These are phyloP conservation scores for Scelioninae gen. 2 DNA, from an alignment of 2,888 invertebrate species.

Conservation along the genomic window DNA sequence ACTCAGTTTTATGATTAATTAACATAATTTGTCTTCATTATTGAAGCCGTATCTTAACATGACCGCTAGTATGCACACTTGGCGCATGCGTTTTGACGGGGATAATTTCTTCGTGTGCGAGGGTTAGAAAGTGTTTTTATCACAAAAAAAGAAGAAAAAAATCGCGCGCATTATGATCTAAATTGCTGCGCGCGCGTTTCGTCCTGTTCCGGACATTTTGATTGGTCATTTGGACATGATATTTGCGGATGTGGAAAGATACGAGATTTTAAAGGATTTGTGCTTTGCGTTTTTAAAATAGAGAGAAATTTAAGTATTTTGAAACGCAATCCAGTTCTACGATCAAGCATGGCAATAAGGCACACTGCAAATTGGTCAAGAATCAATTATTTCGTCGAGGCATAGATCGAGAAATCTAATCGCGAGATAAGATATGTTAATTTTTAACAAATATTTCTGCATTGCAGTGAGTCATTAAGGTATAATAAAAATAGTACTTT, in stretches of 20 bases:
- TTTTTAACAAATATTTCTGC: no score
- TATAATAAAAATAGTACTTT: no score
- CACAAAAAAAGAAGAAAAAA: constrained; percentile 17
- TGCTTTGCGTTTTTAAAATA: constrained; percentile 2
- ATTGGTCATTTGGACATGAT: constrained; percentile 33
- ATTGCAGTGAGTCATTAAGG: no score
- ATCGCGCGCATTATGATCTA: constrained; percentile 13
- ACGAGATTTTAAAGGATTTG: constrained; percentile 4
- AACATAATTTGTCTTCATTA: no score
- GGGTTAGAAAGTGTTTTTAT: constrained; percentile 29
- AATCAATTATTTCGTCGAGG: no score
- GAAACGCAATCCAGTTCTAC: constrained; percentile 18
- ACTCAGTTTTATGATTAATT: no score
- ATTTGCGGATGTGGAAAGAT: constrained; percentile 33
- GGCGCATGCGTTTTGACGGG: no score
- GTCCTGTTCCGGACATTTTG: background rate
- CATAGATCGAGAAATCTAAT: no score
- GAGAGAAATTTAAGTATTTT: constrained; percentile 19
- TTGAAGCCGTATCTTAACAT: no score
- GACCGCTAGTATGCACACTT: no score
- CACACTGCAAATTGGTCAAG: no score
- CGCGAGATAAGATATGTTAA: no score
- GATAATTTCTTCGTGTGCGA: background rate
- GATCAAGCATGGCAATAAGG: background rate
- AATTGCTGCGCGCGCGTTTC: background rate